A percentile compares a stretch with the other conserved stretches of the same genome.
Conservation (phyloP, 1,140 invertebrate species). For the Orchestia grillus region DNA sequence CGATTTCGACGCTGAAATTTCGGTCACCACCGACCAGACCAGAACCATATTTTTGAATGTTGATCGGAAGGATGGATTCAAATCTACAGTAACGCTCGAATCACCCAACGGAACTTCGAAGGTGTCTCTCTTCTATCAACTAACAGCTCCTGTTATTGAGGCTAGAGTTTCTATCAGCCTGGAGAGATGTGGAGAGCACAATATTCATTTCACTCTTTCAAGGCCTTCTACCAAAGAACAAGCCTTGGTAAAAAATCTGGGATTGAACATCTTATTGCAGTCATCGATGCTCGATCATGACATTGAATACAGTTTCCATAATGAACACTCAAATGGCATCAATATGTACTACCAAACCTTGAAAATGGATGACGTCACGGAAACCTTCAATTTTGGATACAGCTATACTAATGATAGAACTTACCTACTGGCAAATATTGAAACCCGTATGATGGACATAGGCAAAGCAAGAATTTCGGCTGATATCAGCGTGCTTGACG, state of each 20-base stretch:
- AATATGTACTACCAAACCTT: constrained; percentile 56
- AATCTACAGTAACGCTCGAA: neutral
- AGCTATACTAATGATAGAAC: constrained; percentile 18
- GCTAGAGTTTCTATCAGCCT: neutral
- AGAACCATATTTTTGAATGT: neutral
- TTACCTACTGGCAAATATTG: constrained; percentile 33
- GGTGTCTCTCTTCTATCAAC: neutral
- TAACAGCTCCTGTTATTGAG: neutral
- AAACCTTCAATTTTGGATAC: constrained; percentile 56
- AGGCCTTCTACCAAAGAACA: constrained; percentile 41
- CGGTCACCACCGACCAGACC: neutral
- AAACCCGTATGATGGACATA: constrained; percentile 59
- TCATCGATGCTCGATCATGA: constrained; percentile 56
- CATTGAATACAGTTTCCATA: constrained; percentile 43
- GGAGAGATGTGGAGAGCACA: neutral
- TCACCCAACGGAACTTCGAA: neutral
- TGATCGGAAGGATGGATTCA: neutral
- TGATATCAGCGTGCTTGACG: constrained; percentile 52
- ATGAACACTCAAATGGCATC: constrained; percentile 28
- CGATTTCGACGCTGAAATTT: constrained; percentile 16
- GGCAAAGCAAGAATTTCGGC: constrained; percentile 57
- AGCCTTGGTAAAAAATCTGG: neutral
- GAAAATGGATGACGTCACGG: constrained; percentile 33
- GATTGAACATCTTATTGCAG: neutral
- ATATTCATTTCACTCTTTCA: neutral